Conservation (phyloP, 2,113 vertebrate genomes). For the Stegostoma tigrinum region DNA sequence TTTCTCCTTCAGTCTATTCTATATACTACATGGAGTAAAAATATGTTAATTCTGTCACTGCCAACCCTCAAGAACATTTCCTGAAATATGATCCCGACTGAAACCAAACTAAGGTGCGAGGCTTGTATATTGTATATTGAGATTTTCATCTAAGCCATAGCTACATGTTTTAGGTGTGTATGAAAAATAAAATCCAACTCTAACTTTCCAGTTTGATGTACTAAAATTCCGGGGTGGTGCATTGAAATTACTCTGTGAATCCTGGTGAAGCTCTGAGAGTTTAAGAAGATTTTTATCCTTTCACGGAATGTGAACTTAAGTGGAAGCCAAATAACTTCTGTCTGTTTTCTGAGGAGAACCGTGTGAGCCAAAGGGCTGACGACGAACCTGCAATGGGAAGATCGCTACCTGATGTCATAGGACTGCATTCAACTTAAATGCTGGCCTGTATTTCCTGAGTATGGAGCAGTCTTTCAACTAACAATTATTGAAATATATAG, state of each 20-base stretch:
- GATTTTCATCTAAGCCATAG: not conserved
- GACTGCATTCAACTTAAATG: not conserved
- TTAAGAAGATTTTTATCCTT: not conserved
- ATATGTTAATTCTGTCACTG: not conserved
- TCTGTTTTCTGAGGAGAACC: not conserved
- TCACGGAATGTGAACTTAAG: not conserved
- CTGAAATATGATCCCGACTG: not conserved
- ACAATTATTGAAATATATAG: not conserved
- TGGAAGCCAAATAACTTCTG: not conserved
- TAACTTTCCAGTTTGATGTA: not conserved
- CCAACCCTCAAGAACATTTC: not conserved
- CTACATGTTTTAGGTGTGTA: not conserved
- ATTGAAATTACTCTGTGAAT: not conserved
- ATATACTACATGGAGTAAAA: not conserved
- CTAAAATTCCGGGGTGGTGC: not conserved
- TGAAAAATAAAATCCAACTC: not conserved
- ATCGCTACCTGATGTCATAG: not conserved
- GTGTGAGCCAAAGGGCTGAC: not conserved
- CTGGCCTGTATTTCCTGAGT: not conserved
- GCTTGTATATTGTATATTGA: not conserved
- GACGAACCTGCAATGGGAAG: not conserved
- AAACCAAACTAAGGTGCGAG: not conserved
- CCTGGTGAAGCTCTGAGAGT: not conserved
- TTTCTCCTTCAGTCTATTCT: not conserved
- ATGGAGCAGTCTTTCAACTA: not conserved